phyloP scores from a whole-genome alignment of 2,888 invertebrate genomes.

The Latrodectus hesperus region DNA sequence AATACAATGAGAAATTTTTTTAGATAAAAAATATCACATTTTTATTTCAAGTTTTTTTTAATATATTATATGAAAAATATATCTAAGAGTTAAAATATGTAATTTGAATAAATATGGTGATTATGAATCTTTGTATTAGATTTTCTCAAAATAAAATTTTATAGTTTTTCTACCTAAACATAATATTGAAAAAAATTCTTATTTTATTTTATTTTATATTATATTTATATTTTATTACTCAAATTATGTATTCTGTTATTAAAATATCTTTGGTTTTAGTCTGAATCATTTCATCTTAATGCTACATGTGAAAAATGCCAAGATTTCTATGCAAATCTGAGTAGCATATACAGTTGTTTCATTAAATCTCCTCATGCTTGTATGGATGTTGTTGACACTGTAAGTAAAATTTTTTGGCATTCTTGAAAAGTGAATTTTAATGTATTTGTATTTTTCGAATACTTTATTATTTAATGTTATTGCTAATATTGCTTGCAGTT shows the following conservation, averaged over 20 bases:
- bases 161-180: not conserved
- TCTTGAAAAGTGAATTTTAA: not conserved
- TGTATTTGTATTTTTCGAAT: not conserved
- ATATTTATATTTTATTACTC: too few relatives aligned
- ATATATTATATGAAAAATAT: too few relatives aligned
- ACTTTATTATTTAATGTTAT: too few relatives aligned
- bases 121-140: too few relatives aligned
- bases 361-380: conserved; percentile 11
- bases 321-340: conserved; percentile 11
- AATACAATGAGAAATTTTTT: too few relatives aligned
- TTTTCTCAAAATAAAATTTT: not conserved
- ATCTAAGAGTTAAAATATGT: too few relatives aligned
- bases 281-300: not conserved
- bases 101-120: too few relatives aligned
- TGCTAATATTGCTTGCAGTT: too few relatives aligned
- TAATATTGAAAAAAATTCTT: not conserved
- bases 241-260: too few relatives aligned
- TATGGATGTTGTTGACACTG: conserved; percentile 57
- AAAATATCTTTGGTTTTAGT: conserved; percentile 5
- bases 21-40: too few relatives aligned
- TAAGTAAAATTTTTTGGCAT: conserved; percentile 1
- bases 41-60: too few relatives aligned
- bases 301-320: conserved; percentile 21
- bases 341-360: conserved; percentile 14
- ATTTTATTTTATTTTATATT: too few relatives aligned